These are phyloP conservation scores for Chrysaora quinquecirrha DNA, from an alignment of 30 jellyfish, hydroid and myxozoan species.

Conservation along the genomic window DNA sequence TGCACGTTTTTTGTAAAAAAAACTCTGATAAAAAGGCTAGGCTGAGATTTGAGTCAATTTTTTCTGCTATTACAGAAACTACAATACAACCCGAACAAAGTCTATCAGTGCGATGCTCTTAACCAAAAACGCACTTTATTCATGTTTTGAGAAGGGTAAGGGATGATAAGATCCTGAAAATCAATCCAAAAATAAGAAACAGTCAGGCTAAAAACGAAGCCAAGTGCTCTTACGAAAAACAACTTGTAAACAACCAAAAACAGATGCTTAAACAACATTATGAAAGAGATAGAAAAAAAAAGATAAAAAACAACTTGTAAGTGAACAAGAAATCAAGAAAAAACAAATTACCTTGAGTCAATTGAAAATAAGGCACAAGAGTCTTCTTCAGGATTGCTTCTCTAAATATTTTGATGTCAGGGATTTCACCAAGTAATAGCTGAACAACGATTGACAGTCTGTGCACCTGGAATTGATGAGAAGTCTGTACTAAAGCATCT, in stretches of 20 bases:
- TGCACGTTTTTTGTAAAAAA: too few relatives aligned
- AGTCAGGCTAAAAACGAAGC: too few relatives aligned
- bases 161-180: too few relatives aligned
- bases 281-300: neutral
- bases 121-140: too few relatives aligned
- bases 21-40: too few relatives aligned
- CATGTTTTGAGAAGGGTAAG: too few relatives aligned
- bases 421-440: slow-evolving; percentile 93
- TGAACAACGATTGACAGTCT: slow-evolving; percentile 91
- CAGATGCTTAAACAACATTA: neutral
- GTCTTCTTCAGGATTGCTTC: slow-evolving; percentile 92
- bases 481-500: neutral
- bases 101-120: too few relatives aligned
- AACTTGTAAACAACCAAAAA: neutral
- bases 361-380: slow-evolving; percentile 80
- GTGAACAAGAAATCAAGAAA: neutral
- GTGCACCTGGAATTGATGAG: slow-evolving; percentile 77
- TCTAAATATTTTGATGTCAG: slow-evolving; percentile 84
- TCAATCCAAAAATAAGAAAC: too few relatives aligned
- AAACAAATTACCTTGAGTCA: slow-evolving; percentile 82
- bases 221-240: too few relatives aligned
- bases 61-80: too few relatives aligned
- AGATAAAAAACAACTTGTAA: neutral
- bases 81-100: too few relatives aligned
- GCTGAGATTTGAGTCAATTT: too few relatives aligned